Conservation (phyloP, 2,888 invertebrate species). For the Rhaphigaster nebulosa region DNA sequence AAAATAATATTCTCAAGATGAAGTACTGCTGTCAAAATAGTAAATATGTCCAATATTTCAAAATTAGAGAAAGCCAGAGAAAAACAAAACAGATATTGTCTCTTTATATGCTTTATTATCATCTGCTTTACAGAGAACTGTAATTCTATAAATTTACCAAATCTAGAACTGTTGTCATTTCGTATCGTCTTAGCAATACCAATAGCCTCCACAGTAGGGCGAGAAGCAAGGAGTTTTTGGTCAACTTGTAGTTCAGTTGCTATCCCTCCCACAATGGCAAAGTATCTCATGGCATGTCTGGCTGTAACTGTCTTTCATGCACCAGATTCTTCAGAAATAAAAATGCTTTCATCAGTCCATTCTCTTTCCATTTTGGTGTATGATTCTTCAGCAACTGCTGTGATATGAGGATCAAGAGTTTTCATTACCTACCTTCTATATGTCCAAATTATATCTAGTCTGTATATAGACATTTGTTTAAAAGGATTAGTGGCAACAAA, state of each 20-base stretch:
- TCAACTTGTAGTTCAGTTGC: slow-evolving; percentile 92
- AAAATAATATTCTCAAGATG: slow-evolving; percentile 91
- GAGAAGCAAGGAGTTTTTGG: slow-evolving; percentile 94
- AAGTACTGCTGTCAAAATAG: slow-evolving; percentile 87
- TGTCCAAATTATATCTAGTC: too few relatives aligned
- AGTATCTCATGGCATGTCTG: slow-evolving; percentile 98
- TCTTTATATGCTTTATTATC: slow-evolving; percentile 87
- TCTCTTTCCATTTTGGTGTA: too few relatives aligned
- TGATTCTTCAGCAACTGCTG: too few relatives aligned
- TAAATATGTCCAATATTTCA: slow-evolving; percentile 86
- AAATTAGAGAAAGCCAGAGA: slow-evolving; percentile 81
- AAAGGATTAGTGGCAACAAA: too few relatives aligned
- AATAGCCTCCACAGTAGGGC: slow-evolving; percentile 99
- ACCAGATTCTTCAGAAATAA: slow-evolving; percentile 97
- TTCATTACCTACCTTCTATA: too few relatives aligned
- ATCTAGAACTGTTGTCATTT: slow-evolving; percentile 98
- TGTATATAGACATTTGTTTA: too few relatives aligned
- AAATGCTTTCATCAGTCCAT: slow-evolving; percentile 83
- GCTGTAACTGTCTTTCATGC: slow-evolving; percentile 99
- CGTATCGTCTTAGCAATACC: slow-evolving; percentile 98
- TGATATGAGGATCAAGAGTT: too few relatives aligned
- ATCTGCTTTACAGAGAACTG: slow-evolving; percentile 88
- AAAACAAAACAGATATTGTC: slow-evolving; percentile 81
- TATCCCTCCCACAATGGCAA: slow-evolving; percentile 95
- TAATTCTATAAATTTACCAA: slow-evolving; percentile 96